Base-by-base conservation (phyloP, 2,888 invertebrate species). In the Iphiclides podalirius region DNA sequence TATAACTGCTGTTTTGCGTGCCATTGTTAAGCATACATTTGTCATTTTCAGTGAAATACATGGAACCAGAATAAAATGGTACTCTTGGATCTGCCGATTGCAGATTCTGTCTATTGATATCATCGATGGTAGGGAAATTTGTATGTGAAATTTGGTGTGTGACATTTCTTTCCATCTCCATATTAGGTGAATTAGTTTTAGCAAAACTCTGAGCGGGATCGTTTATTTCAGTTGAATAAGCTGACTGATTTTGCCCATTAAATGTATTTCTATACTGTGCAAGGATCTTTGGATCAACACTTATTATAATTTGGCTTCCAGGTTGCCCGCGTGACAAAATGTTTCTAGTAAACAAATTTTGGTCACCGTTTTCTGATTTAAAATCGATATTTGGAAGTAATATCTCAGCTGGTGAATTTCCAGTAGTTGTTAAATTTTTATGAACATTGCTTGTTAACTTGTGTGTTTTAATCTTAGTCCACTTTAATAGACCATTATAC, bases 401-500 rank as follows among this genome's bases (percentile, higher is more conserved):
- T n/a, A n/a, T n/a, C n/a, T n/a, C n/a, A n/a, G n/a, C n/a, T n/a
- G n/a, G n/a, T n/a, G n/a, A n/a, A n/a, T n/a, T n/a, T n/a, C n/a
- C n/a, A n/a, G n/a, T n/a, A n/a, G n/a, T n/a, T n/a, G n/a, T n/a
- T n/a, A n/a, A n/a, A n/a, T n/a, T n/a, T n/a, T n/a, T 9, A n/a
- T n/a, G n/a, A n/a, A n/a, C n/a, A 12, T 20, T n/a, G 8, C 16
- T 13, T 12, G 9, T 14, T 15, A 11, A 13, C 4, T 38, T 7
- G 13, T 16, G 7, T 20, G 17, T 17, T 1, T 59, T 64, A 0
- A 33, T 23, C 55, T 68, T 69, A 9, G 59, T 47, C 74, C 74
- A 77, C 6, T 14, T 9, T 16, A 75, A 31, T 58, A 78, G 53
- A 48, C 75, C 67, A 7, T 26, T 16, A 45, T 61, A 70, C 38